A percentile compares a stretch with the other conserved stretches of the same genome.
Evolutionary conservation across 2,888 invertebrate species (phyloP).

Genomic region (Melipona bicolor): DNA sequence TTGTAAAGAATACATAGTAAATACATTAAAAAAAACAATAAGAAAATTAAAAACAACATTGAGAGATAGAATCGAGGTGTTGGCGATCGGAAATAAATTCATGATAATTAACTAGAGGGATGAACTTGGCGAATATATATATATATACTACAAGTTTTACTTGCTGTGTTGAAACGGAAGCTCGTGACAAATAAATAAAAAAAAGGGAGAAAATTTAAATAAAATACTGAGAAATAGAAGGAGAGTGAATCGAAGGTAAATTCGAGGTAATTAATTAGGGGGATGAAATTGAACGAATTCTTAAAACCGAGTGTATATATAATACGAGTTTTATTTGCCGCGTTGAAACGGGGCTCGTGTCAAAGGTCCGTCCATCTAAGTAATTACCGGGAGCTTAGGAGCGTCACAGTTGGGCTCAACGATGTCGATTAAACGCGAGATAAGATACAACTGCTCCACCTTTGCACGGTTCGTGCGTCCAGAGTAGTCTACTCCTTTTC

Average conservation of each 20-base stretch:
- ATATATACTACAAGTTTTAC: too few relatives aligned
- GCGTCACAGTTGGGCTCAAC: constrained; percentile 67
- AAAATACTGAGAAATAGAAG: too few relatives aligned
- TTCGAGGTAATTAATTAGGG: constrained; percentile 19
- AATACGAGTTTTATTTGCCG: constrained; percentile 41
- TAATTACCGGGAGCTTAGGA: constrained; percentile 73
- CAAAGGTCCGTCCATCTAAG: constrained; percentile 72
- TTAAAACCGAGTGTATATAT: constrained; percentile 9
- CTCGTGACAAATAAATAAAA: too few relatives aligned
- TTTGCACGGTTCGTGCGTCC: constrained; percentile 50
- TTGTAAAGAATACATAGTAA: too few relatives aligned
- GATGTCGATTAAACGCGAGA: constrained; percentile 72
- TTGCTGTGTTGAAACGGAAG: too few relatives aligned
- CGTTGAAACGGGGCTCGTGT: constrained; percentile 24
- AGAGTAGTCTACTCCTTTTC: constrained; percentile 34
- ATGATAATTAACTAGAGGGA: too few relatives aligned
- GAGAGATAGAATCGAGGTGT: too few relatives aligned
- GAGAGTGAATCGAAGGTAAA: neutral
- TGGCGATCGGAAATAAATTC: too few relatives aligned
- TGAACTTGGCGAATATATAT: too few relatives aligned
- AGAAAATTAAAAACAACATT: too few relatives aligned
- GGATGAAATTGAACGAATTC: constrained; percentile 35
- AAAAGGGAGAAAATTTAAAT: too few relatives aligned
- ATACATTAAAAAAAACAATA: too few relatives aligned
- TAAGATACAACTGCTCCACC: constrained; percentile 70